A percentile compares a stretch with the other conserved stretches of the same genome.
phyloP scores from a whole-genome alignment of 2,888 invertebrate species.

The Melikaiella ostensackeni region DNA sequence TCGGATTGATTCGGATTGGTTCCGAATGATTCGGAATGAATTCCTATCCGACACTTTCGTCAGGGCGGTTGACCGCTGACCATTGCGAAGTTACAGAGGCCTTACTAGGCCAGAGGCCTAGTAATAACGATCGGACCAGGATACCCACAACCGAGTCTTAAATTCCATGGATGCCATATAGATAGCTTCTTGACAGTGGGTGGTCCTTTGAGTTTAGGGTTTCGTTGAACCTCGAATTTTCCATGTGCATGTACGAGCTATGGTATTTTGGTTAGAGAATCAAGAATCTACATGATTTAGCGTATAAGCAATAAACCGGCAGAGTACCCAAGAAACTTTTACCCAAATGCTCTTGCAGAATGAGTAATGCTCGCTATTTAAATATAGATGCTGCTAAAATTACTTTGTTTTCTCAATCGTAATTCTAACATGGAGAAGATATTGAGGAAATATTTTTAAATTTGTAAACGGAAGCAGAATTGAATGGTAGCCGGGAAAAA shows the following conservation, averaged over 20 bases:
- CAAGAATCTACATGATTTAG: conserved; percentile 17
- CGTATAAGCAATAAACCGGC: not conserved
- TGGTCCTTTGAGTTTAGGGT: conserved; percentile 32
- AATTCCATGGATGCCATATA: conserved; percentile 29
- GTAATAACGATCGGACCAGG: conserved; percentile 26
- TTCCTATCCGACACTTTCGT: too few species aligned
- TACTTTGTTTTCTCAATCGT: not conserved
- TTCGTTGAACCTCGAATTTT: conserved; percentile 35
- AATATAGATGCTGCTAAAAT: not conserved
- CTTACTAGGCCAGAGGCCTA: conserved; percentile 13
- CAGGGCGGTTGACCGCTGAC: too few species aligned
- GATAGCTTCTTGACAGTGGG: conserved; percentile 14
- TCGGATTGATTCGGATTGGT: too few species aligned
- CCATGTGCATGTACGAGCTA: not conserved
- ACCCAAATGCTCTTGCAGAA: not conserved
- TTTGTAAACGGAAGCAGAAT: too few species aligned
- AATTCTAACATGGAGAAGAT: too few species aligned
- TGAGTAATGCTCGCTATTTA: not conserved
- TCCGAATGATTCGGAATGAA: too few species aligned
- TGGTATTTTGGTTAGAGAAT: not conserved
- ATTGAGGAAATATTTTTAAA: too few species aligned
- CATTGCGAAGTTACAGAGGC: not conserved
- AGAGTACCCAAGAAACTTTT: not conserved
- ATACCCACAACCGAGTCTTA: conserved; percentile 24
- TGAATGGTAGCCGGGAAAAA: too few species aligned